Evolutionary conservation across 2,113 vertebrate genomes (phyloP), one percentile per base, ranked within the genome.

Genomic region (Oncorhynchus keta): DNA sequence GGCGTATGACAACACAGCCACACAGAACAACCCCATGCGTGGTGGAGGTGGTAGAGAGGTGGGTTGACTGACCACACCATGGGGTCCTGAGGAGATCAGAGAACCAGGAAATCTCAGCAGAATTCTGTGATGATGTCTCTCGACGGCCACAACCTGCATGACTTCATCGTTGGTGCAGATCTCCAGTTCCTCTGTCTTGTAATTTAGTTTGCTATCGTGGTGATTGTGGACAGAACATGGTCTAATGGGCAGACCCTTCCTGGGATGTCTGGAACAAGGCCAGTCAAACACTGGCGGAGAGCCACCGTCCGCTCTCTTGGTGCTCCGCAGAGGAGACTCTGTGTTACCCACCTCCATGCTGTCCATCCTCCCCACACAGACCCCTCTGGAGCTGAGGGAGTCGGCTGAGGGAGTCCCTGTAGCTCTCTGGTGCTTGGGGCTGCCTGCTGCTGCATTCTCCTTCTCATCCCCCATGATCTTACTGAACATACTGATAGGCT

Each of bases 391-490:
- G 74, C 74, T 66, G 6, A 75, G 73, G 28, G 83, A 79, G 75
- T 86, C 84, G 7, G 35, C 74, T 8, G 83, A 85, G 51, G 76
- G 82, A 3, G 26, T 78, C 77, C 87, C 86, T 20, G 79, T 72
- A 68, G 73, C 72, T 16, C 65, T 32, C 28, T 89, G 87, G 80
- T 89, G 88, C 76, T 93, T 93, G 64, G 92, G 90, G 64, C 89
- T 90, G 14, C 88, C 86, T 5, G 68, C 70, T 71, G 73, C 49
- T 32, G 62, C 62, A 72, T 75, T 14, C 0, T 77, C 48, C 12
- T 86, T 92, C 55, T 97, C 96, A 51, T 97, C 96, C 3, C 92
- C 91, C 88, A 94, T 95, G 48, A 97, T 95, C 79, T 95, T 96
- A 73, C 93, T 96, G 48, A 97, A 94, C 87, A 96, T 93, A 81